phyloP scores from a whole-genome alignment of 35 echinoderm and acorn worm species.

The Ophiothrix spiculata region DNA sequence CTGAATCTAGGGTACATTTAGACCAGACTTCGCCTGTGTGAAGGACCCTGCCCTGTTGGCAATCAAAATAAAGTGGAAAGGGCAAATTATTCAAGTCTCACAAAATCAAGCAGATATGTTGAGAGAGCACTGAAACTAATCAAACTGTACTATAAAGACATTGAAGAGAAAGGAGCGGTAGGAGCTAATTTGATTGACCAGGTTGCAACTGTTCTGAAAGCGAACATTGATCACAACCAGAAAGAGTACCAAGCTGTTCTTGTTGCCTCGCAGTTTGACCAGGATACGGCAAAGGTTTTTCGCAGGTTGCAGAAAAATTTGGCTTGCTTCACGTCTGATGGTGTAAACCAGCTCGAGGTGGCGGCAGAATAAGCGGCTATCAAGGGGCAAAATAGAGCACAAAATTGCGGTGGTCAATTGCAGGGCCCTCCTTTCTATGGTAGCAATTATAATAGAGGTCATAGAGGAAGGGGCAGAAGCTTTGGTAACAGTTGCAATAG shows the following conservation, averaged over 20 bases:
- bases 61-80: constrained; percentile 2
- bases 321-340: constrained; percentile 16
- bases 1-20: constrained; percentile 13
- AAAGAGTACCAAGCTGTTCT: constrained; percentile 36
- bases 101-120: not conserved
- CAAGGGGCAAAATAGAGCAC: constrained; percentile 19
- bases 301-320: constrained; percentile 30
- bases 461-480: constrained; percentile 10
- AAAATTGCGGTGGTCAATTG: not conserved
- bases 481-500: not conserved
- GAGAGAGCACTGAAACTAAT: not conserved
- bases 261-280: constrained; percentile 34
- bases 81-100: not conserved
- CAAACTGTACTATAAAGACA: not conserved
- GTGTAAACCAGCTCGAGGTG: constrained; percentile 8
- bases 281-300: constrained; percentile 16
- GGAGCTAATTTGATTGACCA: constrained; percentile 8
- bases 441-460: not conserved
- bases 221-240: constrained; percentile 10
- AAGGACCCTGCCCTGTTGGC: constrained; percentile 1
- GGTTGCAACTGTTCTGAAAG: constrained; percentile 9
- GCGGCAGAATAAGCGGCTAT: constrained; percentile 20
- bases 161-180: not conserved
- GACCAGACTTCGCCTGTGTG: constrained; percentile 10
- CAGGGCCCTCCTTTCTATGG: not conserved